A percentile compares a stretch with the other conserved stretches of the same genome.
Evolutionary conservation across 1,140 invertebrate species (phyloP).

Genomic region (Sitodiplosis mosellana): DNA sequence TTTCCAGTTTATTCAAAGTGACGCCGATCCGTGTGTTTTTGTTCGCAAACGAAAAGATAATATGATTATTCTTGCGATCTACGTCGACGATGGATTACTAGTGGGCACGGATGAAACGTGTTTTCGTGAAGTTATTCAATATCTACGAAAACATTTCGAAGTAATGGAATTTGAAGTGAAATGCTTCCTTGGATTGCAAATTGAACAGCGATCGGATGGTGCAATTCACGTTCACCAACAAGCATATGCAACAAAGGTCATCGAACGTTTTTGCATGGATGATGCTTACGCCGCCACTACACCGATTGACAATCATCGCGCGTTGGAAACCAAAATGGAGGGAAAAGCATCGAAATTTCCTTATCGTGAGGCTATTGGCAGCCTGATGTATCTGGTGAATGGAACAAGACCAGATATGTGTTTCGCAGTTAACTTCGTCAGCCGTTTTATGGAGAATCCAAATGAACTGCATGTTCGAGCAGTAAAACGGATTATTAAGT

Average conservation of each 20-base stretch:
- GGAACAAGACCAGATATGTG: slow-evolving; percentile 23
- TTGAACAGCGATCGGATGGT: slow-evolving; percentile 7
- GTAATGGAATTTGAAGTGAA: slow-evolving; percentile 7
- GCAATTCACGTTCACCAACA: slow-evolving; percentile 13
- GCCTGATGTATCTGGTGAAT: slow-evolving; percentile 21
- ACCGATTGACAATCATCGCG: no score
- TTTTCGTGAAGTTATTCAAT: no score
- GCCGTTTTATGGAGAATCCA: slow-evolving; percentile 21
- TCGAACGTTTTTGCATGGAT: slow-evolving; percentile 15
- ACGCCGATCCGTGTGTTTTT: slow-evolving; percentile 23
- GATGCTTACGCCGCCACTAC: slow-evolving; percentile 11
- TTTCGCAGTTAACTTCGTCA: slow-evolving; percentile 15
- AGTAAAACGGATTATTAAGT: slow-evolving; percentile 19
- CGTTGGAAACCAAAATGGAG: no score
- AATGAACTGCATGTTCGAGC: slow-evolving; percentile 17
- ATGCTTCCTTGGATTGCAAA: slow-evolving; percentile 14
- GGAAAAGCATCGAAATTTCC: slow-evolving; percentile 5
- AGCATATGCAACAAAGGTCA: slow-evolving; percentile 12
- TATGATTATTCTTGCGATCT: slow-evolving; percentile 21
- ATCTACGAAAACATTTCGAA: slow-evolving; percentile 11
- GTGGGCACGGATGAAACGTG: slow-evolving; percentile 7
- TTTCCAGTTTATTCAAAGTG: slow-evolving; percentile 16
- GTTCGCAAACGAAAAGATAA: slow-evolving; percentile 7
- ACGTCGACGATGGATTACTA: slow-evolving; percentile 29
- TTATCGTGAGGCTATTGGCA: slow-evolving; percentile 21